Conservation (phyloP, 2,888 invertebrate species). For the Ephialtes manifestator region DNA sequence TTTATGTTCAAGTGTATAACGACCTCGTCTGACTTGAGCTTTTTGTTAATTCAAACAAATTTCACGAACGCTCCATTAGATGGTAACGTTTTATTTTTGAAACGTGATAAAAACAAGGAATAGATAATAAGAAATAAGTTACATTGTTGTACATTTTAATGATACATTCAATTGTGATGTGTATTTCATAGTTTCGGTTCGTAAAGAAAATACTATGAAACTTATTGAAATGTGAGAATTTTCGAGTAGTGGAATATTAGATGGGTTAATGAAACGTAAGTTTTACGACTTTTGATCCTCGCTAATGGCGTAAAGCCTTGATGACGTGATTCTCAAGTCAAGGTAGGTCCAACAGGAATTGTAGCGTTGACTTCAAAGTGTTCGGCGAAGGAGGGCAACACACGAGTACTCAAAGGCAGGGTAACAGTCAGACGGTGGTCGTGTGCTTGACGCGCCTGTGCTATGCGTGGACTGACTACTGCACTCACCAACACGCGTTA, state of each 20-base stretch:
- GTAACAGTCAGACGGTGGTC: slow-evolving; percentile 39
- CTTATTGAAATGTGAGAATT: not conserved
- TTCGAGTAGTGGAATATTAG: not conserved
- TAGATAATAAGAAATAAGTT: too few species aligned
- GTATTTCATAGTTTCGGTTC: not conserved
- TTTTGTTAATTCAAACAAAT: not conserved
- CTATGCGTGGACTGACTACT: slow-evolving; percentile 13
- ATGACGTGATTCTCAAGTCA: not conserved
- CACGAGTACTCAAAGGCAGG: slow-evolving; percentile 50
- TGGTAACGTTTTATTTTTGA: not conserved
- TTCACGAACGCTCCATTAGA: not conserved
- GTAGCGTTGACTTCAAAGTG: slow-evolving; percentile 14
- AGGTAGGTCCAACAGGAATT: not conserved
- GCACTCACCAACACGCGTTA: not conserved
- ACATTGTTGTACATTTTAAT: not conserved
- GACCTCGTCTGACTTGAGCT: not conserved
- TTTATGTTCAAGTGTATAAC: not conserved
- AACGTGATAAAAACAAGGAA: too few species aligned
- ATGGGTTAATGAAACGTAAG: not conserved
- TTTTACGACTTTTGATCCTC: not conserved
- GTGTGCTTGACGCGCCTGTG: slow-evolving; percentile 1
- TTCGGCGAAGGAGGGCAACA: not conserved
- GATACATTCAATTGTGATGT: not conserved
- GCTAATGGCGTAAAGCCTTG: slow-evolving; percentile 2
- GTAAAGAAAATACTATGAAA: not conserved